Conservation (phyloP, 2,113 vertebrate species). For the Lathamus discolor region DNA sequence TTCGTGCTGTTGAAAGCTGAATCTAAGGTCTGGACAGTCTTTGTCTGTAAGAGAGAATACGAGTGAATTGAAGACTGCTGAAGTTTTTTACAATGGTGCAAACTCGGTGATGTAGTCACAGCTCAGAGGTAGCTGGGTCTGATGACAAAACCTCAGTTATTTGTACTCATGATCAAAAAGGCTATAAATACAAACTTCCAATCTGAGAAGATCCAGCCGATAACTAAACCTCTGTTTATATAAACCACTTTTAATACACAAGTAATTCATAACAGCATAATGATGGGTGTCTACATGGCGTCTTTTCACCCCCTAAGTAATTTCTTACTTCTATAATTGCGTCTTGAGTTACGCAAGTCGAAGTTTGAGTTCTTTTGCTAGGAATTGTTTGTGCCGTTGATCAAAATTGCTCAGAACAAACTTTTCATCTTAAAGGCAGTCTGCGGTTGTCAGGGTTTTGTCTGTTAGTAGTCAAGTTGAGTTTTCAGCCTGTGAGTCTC, state of each 20-base stretch:
- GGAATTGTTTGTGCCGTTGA: neutral
- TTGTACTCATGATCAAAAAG: neutral
- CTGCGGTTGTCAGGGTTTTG: neutral
- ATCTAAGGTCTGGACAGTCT: neutral
- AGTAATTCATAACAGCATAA: neutral
- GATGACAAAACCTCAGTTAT: neutral
- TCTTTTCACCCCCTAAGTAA: neutral
- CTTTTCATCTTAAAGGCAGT: neutral
- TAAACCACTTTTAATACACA: neutral
- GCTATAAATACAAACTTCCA: neutral
- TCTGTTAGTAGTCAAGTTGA: neutral
- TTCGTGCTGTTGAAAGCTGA: neutral
- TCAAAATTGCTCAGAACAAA: neutral
- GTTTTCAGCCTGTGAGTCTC: neutral
- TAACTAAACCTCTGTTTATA: neutral
- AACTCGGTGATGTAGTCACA: neutral
- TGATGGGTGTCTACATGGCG: neutral
- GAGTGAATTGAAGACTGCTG: neutral
- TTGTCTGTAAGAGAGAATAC: neutral
- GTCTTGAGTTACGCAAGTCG: neutral
- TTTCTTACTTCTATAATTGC: accelerated
- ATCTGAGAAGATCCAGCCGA: neutral
- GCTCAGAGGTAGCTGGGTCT: neutral
- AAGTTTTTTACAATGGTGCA: neutral
- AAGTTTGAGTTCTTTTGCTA: neutral